A percentile compares a stretch with the other conserved stretches of the same genome.
Conservation (phyloP, 2,113 vertebrate genomes). For the Campylomormyrus numenius region DNA sequence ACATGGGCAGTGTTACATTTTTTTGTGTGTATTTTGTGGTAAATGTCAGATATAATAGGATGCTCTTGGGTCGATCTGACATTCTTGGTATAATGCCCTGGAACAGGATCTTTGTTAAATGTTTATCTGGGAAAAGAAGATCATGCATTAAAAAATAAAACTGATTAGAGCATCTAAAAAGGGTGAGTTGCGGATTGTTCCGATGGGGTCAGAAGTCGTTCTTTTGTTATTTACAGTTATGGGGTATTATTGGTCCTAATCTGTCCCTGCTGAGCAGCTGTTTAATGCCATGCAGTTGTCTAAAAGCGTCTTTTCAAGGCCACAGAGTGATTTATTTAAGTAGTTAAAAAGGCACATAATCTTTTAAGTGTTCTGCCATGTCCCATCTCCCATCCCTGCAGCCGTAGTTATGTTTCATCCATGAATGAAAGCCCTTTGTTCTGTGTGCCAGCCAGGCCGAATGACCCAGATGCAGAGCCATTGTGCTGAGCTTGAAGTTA, state of each 20-base stretch:
- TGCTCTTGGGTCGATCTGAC: constrained; percentile 29
- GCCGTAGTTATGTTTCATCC: constrained; percentile 6
- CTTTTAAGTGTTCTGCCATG: constrained; percentile 40
- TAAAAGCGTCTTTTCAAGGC: constrained; percentile 28
- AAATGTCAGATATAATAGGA: constrained; percentile 26
- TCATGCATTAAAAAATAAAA: constrained; percentile 25
- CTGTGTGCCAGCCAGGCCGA: constrained; percentile 15
- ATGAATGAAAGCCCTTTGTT: neutral
- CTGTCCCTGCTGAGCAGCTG: constrained; percentile 24
- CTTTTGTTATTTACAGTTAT: constrained; percentile 41
- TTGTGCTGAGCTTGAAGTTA: constrained; percentile 32
- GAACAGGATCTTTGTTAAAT: constrained; percentile 27
- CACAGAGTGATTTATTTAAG: constrained; percentile 41
- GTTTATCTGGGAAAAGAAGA: constrained; percentile 30
- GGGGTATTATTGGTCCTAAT: constrained; percentile 36
- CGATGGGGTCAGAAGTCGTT: constrained; percentile 23
- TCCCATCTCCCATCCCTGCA: constrained; percentile 29
- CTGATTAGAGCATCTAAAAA: constrained; percentile 28
- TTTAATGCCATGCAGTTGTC: constrained; percentile 33
- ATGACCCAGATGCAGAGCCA: constrained; percentile 35
- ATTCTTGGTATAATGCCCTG: constrained; percentile 30
- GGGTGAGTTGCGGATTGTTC: constrained; percentile 28
- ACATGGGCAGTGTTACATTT: neutral
- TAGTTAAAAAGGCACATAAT: constrained; percentile 42
- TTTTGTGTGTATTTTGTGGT: neutral